These are phyloP conservation scores for Anneissia japonica DNA, from an alignment of 35 echinoderm and acorn worm species.

Conservation along the genomic window DNA sequence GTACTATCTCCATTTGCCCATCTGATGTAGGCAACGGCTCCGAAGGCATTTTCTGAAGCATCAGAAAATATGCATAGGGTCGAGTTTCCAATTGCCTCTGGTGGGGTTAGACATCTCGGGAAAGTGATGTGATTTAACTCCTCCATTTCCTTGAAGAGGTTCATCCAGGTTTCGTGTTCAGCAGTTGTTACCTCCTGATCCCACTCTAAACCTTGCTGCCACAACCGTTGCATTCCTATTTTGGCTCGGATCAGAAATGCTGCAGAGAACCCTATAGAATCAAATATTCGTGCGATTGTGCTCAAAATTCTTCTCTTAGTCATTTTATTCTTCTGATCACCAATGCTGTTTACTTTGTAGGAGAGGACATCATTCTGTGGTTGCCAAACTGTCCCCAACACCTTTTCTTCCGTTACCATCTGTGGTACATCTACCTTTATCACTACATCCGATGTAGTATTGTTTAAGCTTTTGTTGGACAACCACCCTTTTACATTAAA, in stretches of 20 bases:
- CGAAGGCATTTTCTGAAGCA: conserved; percentile 51
- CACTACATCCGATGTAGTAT: too few species aligned
- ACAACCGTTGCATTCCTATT: conserved; percentile 57
- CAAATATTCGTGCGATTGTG: conserved; percentile 43
- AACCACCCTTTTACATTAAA: conserved; percentile 21
- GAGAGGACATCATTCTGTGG: conserved; percentile 29
- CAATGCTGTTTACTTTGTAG: conserved; percentile 33
- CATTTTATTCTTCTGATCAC: too few species aligned
- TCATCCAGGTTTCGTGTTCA: conserved; percentile 2
- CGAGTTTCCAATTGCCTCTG: not conserved
- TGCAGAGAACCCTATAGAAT: conserved; percentile 59
- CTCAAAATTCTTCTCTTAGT: conserved; percentile 55
- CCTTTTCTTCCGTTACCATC: conserved; percentile 24
- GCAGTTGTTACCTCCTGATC: conserved; percentile 16
- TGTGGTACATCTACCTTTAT: too few species aligned
- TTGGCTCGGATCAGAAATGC: conserved; percentile 57
- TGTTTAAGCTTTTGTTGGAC: too few species aligned
- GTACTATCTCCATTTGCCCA: conserved; percentile 5
- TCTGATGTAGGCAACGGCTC: conserved; percentile 35
- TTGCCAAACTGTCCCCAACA: conserved; percentile 39
- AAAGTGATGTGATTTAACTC: conserved; percentile 18
- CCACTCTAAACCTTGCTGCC: conserved; percentile 53
- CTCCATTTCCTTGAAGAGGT: conserved; percentile 49
- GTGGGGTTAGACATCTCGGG: conserved; percentile 33
- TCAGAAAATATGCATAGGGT: conserved; percentile 56